Base-by-base conservation (phyloP, 2,113 vertebrate species). In the Pollimyrus isidori region DNA sequence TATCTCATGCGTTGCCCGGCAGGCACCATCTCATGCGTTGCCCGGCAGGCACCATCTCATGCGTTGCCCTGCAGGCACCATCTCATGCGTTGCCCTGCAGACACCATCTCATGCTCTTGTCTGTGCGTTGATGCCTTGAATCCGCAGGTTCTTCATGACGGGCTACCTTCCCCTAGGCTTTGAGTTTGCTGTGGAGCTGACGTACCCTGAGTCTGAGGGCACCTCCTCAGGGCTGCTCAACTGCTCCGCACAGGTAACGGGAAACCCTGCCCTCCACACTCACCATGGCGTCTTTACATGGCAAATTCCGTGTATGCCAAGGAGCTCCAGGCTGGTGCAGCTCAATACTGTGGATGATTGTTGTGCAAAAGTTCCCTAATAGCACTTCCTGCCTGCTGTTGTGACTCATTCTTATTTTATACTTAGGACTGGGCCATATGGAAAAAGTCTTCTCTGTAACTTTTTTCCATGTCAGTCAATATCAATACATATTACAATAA, bases 141-240 rank as follows among this genome's bases (percentile, higher is more conserved):
- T 73, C 53, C 88, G 52, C 89, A 99, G 98, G 84, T 98, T 99
- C 93, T 99, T 98, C 92, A 99, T 99, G 98, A 98, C 98, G 0
- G 98, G 98, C 35, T 99, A 99, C 91, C 95, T 99, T 53, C 98
- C 98, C 0, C 92, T 99, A 91, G 98, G 98, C 49, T 99, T 98
- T 92, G 98, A 99, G 94, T 99, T 97, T 95, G 98, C 97, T 2
- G 98, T 96, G 10, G 98, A 99, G 91, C 94, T 99, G 92, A 99
- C 98, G 0, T 98, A 97, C 86, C 98, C 98, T 73, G 98, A 99
- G 89, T 98, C 97, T 0, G 98, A 99, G 93, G 98, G 97, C 92
- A 97, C 97, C 1, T 99, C 98, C 0, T 99, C 98, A 3, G 98
- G 98, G 3, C 96, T 99, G 45, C 97, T 99, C 50, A 99, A 99